Conservation (phyloP, 2,113 vertebrate genomes). For the Jaculus jaculus region DNA sequence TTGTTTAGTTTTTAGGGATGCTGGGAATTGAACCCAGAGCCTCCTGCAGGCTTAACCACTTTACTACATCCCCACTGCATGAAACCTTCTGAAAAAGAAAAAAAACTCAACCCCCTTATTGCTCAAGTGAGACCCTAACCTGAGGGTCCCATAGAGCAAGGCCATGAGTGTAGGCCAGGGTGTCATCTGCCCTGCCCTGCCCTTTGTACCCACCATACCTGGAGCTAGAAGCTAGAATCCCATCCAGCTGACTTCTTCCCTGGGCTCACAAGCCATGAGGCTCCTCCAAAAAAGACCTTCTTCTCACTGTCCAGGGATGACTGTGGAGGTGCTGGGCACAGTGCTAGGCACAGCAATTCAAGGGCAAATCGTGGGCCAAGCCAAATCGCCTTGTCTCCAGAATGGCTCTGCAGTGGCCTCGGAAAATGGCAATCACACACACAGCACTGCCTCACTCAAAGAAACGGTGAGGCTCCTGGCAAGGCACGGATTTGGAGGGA, state of each 20-base stretch:
- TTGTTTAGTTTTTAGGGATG: too few relatives aligned
- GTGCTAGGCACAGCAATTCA: conserved; percentile 95
- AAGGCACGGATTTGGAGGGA: not conserved
- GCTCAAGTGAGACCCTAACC: conserved; percentile 4
- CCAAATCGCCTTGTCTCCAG: conserved; percentile 85
- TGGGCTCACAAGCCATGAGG: not conserved
- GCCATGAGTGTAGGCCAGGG: not conserved
- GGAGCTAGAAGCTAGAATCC: not conserved
- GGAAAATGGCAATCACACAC: conserved; percentile 83
- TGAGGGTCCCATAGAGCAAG: conserved; percentile 26
- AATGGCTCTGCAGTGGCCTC: conserved; percentile 45
- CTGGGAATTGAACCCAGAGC: not conserved
- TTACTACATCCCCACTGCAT: not conserved
- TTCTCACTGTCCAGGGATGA: conserved; percentile 90
- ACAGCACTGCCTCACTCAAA: conserved; percentile 76
- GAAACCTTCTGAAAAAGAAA: conserved; percentile 19
- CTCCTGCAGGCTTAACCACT: not conserved
- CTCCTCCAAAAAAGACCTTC: conserved; percentile 3
- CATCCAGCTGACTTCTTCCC: not conserved
- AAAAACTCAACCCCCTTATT: not conserved
- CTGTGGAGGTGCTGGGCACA: conserved; percentile 93
- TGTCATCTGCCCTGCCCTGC: not conserved
- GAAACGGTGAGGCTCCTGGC: conserved; percentile 86
- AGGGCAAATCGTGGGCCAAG: conserved; percentile 94
- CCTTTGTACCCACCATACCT: not conserved